Evolutionary conservation across 2,888 invertebrate species (phyloP).

Genomic region (Habrosyne pyritoides): DNA sequence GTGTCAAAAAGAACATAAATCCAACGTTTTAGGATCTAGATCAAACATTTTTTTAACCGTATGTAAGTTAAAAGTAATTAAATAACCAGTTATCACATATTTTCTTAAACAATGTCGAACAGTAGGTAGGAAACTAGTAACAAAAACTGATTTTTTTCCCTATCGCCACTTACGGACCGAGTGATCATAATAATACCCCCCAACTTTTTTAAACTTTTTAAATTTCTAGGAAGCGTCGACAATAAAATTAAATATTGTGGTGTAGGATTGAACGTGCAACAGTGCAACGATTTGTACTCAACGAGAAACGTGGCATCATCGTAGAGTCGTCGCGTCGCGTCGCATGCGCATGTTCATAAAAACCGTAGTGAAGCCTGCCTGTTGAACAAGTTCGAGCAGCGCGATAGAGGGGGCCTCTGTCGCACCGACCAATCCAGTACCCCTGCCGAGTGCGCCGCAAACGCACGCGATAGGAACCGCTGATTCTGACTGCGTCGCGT

Average conservation of each 20-base stretch:
- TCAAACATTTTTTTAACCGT: too few relatives aligned
- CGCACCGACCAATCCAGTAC: constrained; percentile 57
- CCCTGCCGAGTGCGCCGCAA: constrained; percentile 63
- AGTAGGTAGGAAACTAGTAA: too few relatives aligned
- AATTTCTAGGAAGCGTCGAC: constrained; percentile 67
- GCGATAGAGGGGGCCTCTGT: constrained; percentile 58
- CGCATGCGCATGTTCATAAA: constrained; percentile 73
- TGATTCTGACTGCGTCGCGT: constrained; percentile 27
- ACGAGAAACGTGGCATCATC: constrained; percentile 65
- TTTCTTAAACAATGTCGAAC: too few relatives aligned
- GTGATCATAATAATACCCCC: too few relatives aligned
- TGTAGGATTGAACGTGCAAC: constrained; percentile 46
- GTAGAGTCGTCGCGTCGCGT: constrained; percentile 30
- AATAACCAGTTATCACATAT: too few relatives aligned
- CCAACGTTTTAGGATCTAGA: too few relatives aligned
- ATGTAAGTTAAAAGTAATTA: too few relatives aligned
- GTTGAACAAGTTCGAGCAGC: constrained; percentile 67
- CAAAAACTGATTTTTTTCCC: too few relatives aligned
- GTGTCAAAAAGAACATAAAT: too few relatives aligned
- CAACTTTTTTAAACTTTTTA: too few relatives aligned
- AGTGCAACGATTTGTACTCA: constrained; percentile 62
- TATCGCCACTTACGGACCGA: too few relatives aligned
- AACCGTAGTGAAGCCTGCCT: constrained; percentile 69
- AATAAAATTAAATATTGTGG: constrained; percentile 68
- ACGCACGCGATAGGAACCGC: constrained; percentile 51